Base-by-base conservation (phyloP, 2,888 invertebrate genomes). In the Agrochola macilenta region DNA sequence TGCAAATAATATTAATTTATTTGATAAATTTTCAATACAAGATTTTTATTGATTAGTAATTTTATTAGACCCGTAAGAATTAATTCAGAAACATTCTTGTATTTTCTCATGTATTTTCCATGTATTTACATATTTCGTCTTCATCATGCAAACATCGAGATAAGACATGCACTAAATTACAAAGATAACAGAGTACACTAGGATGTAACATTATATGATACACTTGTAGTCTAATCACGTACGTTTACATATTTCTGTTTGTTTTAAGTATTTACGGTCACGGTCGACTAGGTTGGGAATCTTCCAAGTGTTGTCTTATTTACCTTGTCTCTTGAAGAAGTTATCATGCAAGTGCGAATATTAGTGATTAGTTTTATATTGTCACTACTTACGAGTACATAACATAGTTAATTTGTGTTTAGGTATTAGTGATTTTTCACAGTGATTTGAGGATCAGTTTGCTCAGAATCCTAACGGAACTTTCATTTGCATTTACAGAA, bases 241-340 rank as follows among this genome's bases (percentile, higher is more conserved):
- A 64, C 35, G 52, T 77, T 46, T 54, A 54, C 39, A 12, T 64
- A 60, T 70, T 73, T 60, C 57, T 65, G 46, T 66, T 73, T 57
- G 54, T 73, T 52, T 82, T n/a, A 60, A 58, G 54, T 65, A 72
- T 65, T 73, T 72, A 20, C 64, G 58, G 74, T 86, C 86, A 78
- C 30, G 83, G 83, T 35, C 74, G 17, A 52, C 74, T 26, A 39
- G 65, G n/a, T 64, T 60, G 63, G 66, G 30, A 26, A 52, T 69
- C 57, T 57, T 49, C 7, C 0, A 39, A 23, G 52, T 52, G 9
- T 52, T 14, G n/a, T 63, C 5, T 30, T 72, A 65, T 60, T 69
- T 46, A 75, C 43, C 75, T 72, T 69, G 81, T 58, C 54, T 39
- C 23, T 68, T 30, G 20, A 54, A 26, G 54, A 75, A 43, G 46